Percentiles rank a stretch among this genome's conserved stretches.
phyloP scores from a whole-genome alignment of 2,888 invertebrate genomes.

The Ditula angustiorana region DNA sequence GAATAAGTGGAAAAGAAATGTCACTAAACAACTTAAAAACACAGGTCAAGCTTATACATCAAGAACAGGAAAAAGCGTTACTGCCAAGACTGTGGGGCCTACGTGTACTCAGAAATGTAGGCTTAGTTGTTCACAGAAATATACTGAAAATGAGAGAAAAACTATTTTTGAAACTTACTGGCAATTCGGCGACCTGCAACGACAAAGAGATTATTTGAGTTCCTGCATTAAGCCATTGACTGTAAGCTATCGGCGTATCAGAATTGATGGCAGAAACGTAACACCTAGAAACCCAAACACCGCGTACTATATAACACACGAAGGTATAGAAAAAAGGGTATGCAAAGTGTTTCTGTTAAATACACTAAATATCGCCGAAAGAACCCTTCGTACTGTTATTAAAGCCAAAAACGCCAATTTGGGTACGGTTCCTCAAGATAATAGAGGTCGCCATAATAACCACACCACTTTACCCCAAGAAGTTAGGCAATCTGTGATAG shows the following conservation, averaged over 20 bases:
- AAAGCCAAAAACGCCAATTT: slow-evolving; percentile 38
- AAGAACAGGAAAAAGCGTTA: slow-evolving; percentile 12
- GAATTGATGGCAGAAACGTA: slow-evolving; percentile 22
- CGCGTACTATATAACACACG: slow-evolving; percentile 42
- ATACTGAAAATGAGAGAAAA: slow-evolving; percentile 29
- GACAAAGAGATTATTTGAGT: slow-evolving; percentile 39
- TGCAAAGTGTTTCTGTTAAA: slow-evolving; percentile 46
- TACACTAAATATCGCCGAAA: slow-evolving; percentile 45
- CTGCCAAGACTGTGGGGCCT: slow-evolving; percentile 26
- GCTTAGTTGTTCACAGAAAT: slow-evolving; percentile 35
- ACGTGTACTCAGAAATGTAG: slow-evolving; percentile 37
- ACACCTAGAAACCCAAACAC: slow-evolving; percentile 45
- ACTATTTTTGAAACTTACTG: slow-evolving; percentile 39
- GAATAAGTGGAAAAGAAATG: neutral
- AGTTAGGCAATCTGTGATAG: slow-evolving; percentile 42
- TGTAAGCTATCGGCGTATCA: slow-evolving; percentile 24
- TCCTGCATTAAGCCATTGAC: slow-evolving; percentile 31
- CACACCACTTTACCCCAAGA: slow-evolving; percentile 42
- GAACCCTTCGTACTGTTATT: slow-evolving; percentile 45
- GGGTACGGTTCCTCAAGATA: slow-evolving; percentile 42
- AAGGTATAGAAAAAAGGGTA: slow-evolving; percentile 42
- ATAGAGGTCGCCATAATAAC: slow-evolving; percentile 44
- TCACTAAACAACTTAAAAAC: slow-evolving; percentile 4
- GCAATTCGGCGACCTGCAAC: slow-evolving; percentile 33
- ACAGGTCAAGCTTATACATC: slow-evolving; percentile 1